Base-by-base conservation (phyloP, 1,140 invertebrate species). In the Wasmannia auropunctata region DNA sequence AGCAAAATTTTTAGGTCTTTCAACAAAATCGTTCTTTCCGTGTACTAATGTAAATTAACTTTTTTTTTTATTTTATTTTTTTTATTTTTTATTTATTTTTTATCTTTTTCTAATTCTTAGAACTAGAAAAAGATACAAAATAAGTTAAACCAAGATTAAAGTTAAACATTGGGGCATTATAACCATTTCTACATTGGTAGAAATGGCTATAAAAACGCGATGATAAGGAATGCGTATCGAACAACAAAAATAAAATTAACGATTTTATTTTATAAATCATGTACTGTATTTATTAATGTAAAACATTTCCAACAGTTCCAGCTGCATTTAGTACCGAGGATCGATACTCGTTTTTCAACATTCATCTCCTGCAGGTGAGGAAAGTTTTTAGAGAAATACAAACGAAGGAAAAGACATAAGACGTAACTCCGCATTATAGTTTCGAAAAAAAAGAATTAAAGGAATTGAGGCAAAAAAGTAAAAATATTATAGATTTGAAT, bases 311-410 rank as follows among this genome's bases (percentile, higher is more conserved):
- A 65, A 40, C 56, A 81, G 85, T 75, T 62, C 67, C 81, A 34
- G 28, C 40, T 19, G 34, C 56, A 8, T 56, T 58, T 3, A 70
- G 58, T 25, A 5, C 43, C 14, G 75, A 89, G n/a, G 92, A 96
- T 28, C 93, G 96, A 7, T 94, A 96, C 28, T 96, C 96, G 91
- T 96, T 95, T 85, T 96, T 96, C 91, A 96, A 96, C 86, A 94
- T 95, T 4, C 95, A 96, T 67, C 93, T 96, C 4, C 90, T 96
- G 0, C 92, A 95, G 90, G 94, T 95, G 86, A 89, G 79, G 1
- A 28, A 51, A 10, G 8, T 16, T 76, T 58, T 72, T 28, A 49
- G 10, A 22, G 49, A 65, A 25, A 16, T 54, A 10, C 43, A 40
- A 37, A 28, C 2, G 11, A 34, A 22, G 1, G 11, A 37, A 65